Evolutionary conservation across 2,888 invertebrate genomes (phyloP), one percentile per base, ranked within the genome.

Genomic region (Cheilosia soror): DNA sequence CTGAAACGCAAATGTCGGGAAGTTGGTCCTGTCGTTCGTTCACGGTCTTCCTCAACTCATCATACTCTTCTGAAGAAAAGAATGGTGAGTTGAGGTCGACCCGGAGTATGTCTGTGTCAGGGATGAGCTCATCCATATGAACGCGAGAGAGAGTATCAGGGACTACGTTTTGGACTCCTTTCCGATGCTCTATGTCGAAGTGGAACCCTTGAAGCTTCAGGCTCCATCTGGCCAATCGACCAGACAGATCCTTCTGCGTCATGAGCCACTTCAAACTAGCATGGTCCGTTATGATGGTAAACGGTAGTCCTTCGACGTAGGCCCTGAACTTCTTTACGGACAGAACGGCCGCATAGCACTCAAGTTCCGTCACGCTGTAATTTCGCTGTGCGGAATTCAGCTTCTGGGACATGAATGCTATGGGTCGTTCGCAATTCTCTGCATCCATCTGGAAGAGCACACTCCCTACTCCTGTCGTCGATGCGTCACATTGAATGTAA

Each of bases 21-120:
- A 55, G 33, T 55, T n/a, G 13, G n/a, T 55, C 31, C 4, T 55
- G 25, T 11, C 15, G n/a, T n/a, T 55, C 55, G 5, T 13, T 29
- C 5, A 33, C 9, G 15, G 31, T 55, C 6, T 31, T 55, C n/a
- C 7, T 55, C 3, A 55, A 9, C n/a, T 55, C 55, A 15, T n/a
- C 55, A n/a, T 55, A 31, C 31, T 55, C 55, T 27, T 55, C 33
- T 15, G 55, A 55, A 5, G 55, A 55, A 55, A 55, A 55, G 7
- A 1, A 55, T 9, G 47, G 47, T 20, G 47, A 49, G 20, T 15
- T 9, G 7, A 37, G 33, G 33, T 37, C 33, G 9, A 37, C 33
- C 33, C 9, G 33, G 33, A 37, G 33, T 11, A 37, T 11, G 33
- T 37, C 33, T 11, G 9, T 37, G 2, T 37, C 33, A 37, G 33